Conservation (phyloP, 1,140 invertebrate species). For the Plectrocnemia conspersa region DNA sequence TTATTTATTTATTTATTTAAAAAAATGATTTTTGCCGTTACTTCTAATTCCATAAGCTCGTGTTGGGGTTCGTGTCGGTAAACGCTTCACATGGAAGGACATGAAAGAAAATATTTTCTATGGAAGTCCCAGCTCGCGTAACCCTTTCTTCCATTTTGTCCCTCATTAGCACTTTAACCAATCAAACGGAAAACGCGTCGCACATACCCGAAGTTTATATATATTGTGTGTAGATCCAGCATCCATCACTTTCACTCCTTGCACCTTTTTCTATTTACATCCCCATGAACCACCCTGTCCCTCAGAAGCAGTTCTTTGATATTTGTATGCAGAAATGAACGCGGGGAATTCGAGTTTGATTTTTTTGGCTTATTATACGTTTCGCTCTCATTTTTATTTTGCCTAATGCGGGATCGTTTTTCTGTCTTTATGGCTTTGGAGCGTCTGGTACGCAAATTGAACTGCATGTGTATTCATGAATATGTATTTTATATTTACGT, state of each 20-base stretch:
- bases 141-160: constrained; percentile 21
- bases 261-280: too few relatives aligned
- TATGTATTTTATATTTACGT: too few relatives aligned
- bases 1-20: too few relatives aligned
- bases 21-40: too few relatives aligned
- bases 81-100: too few relatives aligned
- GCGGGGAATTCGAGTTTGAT: constrained; percentile 8
- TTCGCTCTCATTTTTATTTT: background rate
- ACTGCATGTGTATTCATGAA: too few relatives aligned
- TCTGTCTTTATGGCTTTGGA: constrained; percentile 15
- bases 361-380: constrained; percentile 11
- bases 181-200: constrained; percentile 22
- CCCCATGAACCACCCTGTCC: background rate
- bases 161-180: constrained; percentile 29
- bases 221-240: too few relatives aligned
- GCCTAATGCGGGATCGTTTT: constrained; percentile 16
- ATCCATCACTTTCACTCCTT: too few relatives aligned
- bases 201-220: too few relatives aligned
- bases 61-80: too few relatives aligned
- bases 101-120: constrained; percentile 10
- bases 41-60: too few relatives aligned
- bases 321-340: constrained; percentile 22
- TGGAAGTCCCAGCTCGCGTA: background rate
- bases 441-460: too few relatives aligned
- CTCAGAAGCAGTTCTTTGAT: constrained; percentile 24